A percentile compares a stretch with the other conserved stretches of the same genome.
Conservation (phyloP, 1,140 invertebrate species). For the Halesus radiatus region DNA sequence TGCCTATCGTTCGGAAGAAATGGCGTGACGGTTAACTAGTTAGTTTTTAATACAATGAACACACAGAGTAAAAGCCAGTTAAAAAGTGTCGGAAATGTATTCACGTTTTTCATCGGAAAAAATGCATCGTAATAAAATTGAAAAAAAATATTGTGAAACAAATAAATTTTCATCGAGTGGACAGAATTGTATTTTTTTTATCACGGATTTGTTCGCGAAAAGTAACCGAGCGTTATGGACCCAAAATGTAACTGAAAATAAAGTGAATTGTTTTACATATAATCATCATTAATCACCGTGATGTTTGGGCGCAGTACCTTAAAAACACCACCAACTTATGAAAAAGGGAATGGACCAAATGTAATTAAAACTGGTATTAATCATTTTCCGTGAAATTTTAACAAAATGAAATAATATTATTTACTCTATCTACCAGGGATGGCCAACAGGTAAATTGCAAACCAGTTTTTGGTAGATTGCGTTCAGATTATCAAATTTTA, state of each 20-base stretch:
- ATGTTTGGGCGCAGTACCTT: background rate
- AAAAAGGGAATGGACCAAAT: background rate
- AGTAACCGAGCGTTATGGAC: background rate
- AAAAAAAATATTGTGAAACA: background rate
- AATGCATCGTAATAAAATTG: background rate
- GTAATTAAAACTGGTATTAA: background rate
- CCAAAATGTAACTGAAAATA: background rate
- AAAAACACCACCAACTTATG: background rate
- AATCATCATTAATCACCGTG: conserved; percentile 4
- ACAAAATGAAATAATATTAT: background rate
- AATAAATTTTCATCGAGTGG: background rate
- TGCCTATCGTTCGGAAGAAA: no score
- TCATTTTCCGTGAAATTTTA: background rate
- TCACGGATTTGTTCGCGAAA: background rate
- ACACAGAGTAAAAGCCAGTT: no score
- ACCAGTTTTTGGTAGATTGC: no score
- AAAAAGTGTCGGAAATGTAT: no score
- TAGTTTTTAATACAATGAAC: no score
- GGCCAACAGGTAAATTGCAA: no score
- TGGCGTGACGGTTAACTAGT: no score
- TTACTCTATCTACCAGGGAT: no score
- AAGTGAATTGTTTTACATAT: conserved; percentile 4
- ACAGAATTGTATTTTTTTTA: background rate
- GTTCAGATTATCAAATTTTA: no score
- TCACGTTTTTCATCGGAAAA: no score